These are phyloP conservation scores for Chrysotoxum bicinctum DNA, from an alignment of 2,888 invertebrate genomes.

Conservation along the genomic window DNA sequence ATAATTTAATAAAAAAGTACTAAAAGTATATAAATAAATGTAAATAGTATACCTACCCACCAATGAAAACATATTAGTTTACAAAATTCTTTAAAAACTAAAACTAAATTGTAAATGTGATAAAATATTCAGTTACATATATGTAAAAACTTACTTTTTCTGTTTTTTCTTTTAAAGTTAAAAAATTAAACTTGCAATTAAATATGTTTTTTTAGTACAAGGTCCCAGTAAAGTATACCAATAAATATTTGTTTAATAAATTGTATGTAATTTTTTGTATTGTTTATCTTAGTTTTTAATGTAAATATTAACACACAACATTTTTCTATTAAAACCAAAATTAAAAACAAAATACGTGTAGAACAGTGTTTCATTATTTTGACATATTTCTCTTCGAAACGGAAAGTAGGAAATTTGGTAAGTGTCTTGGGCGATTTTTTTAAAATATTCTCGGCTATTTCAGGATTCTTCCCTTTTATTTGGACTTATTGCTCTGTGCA, in stretches of 20 bases:
- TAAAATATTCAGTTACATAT: constrained; percentile 40
- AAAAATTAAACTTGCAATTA: neutral
- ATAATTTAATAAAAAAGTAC: neutral
- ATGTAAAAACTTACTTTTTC: neutral
- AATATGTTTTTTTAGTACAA: constrained; percentile 4
- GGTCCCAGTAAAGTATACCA: constrained; percentile 26
- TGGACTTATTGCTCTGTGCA: too few species aligned
- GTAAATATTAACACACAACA: constrained; percentile 4
- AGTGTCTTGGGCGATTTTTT: too few species aligned
- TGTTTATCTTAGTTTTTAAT: neutral
- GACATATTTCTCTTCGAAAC: too few species aligned
- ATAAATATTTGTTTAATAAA: neutral
- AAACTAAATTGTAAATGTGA: constrained; percentile 60
- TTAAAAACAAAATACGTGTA: neutral
- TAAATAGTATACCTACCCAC: constrained; percentile 38
- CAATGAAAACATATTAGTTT: constrained; percentile 6
- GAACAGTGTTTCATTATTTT: neutral
- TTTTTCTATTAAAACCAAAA: constrained; percentile 13
- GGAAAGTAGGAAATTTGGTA: too few species aligned
- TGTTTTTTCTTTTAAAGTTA: neutral
- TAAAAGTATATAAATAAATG: constrained; percentile 29
- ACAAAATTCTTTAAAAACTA: constrained; percentile 5
- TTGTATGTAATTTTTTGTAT: neutral
- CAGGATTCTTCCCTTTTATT: too few species aligned
- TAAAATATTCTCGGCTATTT: too few species aligned